Evolutionary conservation across 2,113 vertebrate genomes (phyloP).

Genomic region (Podilymbus podiceps): DNA sequence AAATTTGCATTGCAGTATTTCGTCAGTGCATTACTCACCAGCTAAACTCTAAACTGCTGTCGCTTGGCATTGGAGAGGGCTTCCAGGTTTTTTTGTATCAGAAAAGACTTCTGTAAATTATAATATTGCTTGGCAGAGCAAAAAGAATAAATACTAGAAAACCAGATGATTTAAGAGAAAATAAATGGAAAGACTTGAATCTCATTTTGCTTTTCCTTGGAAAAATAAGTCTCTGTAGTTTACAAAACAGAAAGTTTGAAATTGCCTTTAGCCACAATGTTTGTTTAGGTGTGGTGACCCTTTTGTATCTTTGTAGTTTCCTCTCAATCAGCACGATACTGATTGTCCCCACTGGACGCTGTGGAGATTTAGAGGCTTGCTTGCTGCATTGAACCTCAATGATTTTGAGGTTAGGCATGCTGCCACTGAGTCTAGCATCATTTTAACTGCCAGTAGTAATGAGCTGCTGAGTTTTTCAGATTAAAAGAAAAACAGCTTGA

Average conservation of each 20-base stretch:
- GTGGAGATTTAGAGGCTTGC: slow-evolving; percentile 24
- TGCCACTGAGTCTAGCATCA: slow-evolving; percentile 34
- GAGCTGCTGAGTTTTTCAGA: slow-evolving; percentile 40
- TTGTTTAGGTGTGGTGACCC: slow-evolving; percentile 48
- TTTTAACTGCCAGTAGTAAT: slow-evolving; percentile 42
- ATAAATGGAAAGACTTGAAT: background rate
- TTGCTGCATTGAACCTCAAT: slow-evolving; percentile 46
- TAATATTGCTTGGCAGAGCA: slow-evolving; percentile 26
- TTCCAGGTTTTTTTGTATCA: slow-evolving; percentile 67
- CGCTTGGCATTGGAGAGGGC: slow-evolving; percentile 61
- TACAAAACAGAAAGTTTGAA: slow-evolving; percentile 33
- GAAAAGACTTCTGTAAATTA: slow-evolving; percentile 34
- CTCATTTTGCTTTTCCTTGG: slow-evolving; percentile 28
- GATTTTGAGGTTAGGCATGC: slow-evolving; percentile 42
- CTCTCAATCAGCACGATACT: slow-evolving; percentile 37
- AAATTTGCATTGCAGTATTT: slow-evolving; percentile 68
- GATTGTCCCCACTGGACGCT: background rate
- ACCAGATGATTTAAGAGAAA: slow-evolving; percentile 29
- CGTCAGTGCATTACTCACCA: slow-evolving; percentile 72
- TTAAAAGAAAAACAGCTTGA: slow-evolving; percentile 29
- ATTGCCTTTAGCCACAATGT: slow-evolving; percentile 17
- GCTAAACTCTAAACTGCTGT: slow-evolving; percentile 67
- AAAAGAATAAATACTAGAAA: slow-evolving; percentile 34
- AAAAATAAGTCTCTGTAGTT: slow-evolving; percentile 4
- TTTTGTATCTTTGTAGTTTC: slow-evolving; percentile 38